These are phyloP conservation scores for Pterophyllum scalare DNA, from an alignment of 2,113 vertebrate species.

Conservation along the genomic window DNA sequence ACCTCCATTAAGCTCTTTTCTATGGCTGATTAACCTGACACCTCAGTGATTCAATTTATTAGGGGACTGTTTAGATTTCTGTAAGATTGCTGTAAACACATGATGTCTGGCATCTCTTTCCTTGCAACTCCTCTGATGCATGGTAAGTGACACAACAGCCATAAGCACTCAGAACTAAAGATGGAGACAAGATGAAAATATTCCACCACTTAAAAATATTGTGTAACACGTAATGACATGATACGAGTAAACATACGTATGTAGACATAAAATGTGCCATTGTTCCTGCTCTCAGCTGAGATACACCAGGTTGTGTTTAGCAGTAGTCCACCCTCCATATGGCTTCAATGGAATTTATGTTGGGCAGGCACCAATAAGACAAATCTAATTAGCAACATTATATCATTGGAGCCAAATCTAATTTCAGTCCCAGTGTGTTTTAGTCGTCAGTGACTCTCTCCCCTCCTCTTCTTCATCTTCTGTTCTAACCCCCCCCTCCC, in stretches of 20 bases:
- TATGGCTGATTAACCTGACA: not conserved
- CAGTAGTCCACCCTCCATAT: conserved; percentile 58
- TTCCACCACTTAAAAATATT: not conserved
- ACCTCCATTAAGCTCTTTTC: not conserved
- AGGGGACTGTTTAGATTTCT: not conserved
- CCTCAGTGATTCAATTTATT: not conserved
- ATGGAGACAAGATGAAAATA: conserved; percentile 20
- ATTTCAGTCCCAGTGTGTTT: conserved; percentile 76
- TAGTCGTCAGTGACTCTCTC: conserved; percentile 59
- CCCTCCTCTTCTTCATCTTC: conserved; percentile 21
- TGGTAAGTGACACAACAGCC: not conserved
- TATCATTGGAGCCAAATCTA: conserved; percentile 80
- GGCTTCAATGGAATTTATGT: conserved; percentile 84
- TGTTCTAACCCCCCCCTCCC: not conserved
- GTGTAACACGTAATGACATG: conserved; percentile 6
- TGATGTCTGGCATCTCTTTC: not conserved
- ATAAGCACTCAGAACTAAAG: not conserved
- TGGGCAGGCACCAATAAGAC: conserved; percentile 81
- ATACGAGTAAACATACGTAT: not conserved
- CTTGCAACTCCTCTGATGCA: not conserved
- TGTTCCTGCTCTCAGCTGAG: conserved; percentile 44
- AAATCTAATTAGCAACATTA: conserved; percentile 82
- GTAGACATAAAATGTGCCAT: conserved; percentile 20
- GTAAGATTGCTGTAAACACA: not conserved
- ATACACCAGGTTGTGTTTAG: conserved; percentile 41